Percentiles rank a stretch among this genome's conserved stretches.
Conservation (phyloP, 2,888 invertebrate species). For the Parnassius apollo region DNA sequence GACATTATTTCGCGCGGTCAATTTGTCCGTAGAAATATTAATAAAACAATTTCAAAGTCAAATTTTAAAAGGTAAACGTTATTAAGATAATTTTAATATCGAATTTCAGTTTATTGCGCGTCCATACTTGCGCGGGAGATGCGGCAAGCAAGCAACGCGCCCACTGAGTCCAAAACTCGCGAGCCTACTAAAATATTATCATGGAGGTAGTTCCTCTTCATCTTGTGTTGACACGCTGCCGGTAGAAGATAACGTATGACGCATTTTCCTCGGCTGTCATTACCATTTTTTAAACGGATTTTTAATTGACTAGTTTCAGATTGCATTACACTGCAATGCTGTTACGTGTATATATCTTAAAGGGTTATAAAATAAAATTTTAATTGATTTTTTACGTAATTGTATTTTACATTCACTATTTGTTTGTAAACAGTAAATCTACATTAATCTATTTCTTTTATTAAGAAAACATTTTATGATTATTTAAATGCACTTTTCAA, state of each 20-base stretch:
- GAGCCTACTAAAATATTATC: conserved; percentile 37
- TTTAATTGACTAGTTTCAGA: no score
- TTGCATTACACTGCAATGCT: no score
- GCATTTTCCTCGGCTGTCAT: not conserved
- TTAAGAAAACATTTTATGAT: no score
- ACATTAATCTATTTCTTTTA: no score
- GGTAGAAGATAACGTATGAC: not conserved
- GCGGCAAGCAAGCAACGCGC: conserved; percentile 44
- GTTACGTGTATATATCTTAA: no score
- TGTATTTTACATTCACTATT: no score
- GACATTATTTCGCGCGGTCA: conserved; percentile 50
- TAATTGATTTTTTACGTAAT: no score
- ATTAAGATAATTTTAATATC: conserved; percentile 25
- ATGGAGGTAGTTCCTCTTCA: not conserved
- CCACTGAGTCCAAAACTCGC: conserved; percentile 37
- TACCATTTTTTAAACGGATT: not conserved
- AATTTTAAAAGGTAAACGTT: conserved; percentile 18
- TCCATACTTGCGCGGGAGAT: conserved; percentile 41
- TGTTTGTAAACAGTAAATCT: no score
- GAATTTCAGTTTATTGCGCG: conserved; percentile 19
- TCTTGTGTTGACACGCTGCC: not conserved
- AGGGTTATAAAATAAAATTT: no score
- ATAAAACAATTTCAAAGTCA: conserved; percentile 27
- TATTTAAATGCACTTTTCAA: no score
- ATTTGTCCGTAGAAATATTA: conserved; percentile 4